Conservation (phyloP, 1,140 invertebrate species). For the Gonatopus flavifemur region DNA sequence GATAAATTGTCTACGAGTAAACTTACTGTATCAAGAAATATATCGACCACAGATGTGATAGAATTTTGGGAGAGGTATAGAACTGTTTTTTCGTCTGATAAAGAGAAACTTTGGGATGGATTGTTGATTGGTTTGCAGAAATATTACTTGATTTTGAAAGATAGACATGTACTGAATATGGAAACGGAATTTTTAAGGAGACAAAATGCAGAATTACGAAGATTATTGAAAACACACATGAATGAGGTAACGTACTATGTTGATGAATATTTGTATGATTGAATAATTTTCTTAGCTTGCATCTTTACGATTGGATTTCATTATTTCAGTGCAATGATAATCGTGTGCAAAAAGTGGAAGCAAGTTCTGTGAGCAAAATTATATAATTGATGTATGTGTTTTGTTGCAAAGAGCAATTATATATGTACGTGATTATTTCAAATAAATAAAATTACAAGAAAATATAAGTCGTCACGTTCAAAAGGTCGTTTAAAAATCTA, state of each 20-base stretch:
- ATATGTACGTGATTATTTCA: too few species aligned
- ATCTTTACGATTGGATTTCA: too few species aligned
- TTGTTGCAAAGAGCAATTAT: too few species aligned
- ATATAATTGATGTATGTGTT: too few species aligned
- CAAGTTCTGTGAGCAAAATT: too few species aligned
- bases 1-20: constrained; percentile 31
- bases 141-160: constrained; percentile 60
- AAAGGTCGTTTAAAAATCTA: too few species aligned
- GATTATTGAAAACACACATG: constrained; percentile 49
- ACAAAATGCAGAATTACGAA: constrained; percentile 61
- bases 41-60: constrained; percentile 55
- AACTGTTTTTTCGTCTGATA: constrained; percentile 52
- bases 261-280: too few species aligned
- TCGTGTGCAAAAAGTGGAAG: too few species aligned
- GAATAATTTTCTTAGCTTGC: too few species aligned
- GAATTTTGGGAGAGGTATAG: constrained; percentile 58
- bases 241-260: constrained; percentile 25
- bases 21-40: constrained; percentile 53
- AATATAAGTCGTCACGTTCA: too few species aligned
- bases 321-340: too few species aligned
- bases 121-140: constrained; percentile 59
- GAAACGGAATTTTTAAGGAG: constrained; percentile 56
- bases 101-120: constrained; percentile 60
- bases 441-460: too few species aligned
- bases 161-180: constrained; percentile 54